phyloP scores from a whole-genome alignment of 2,888 invertebrate genomes.

The Cerceris rybyensis region DNA sequence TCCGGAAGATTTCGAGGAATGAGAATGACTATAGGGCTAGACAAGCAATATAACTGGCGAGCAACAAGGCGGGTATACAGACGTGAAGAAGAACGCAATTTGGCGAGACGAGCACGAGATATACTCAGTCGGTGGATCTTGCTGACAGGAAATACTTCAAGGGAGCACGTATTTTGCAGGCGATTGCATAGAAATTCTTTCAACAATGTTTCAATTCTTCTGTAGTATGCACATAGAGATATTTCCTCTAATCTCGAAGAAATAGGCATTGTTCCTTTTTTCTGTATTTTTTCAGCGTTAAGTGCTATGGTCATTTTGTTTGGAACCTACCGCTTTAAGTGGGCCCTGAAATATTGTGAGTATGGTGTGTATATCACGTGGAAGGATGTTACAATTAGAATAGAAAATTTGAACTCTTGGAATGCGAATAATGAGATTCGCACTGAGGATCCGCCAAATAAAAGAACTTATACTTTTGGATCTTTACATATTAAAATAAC shows the following conservation, averaged over 20 bases:
- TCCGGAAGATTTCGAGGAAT: constrained; percentile 22
- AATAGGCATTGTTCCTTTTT: not conserved
- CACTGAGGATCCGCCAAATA: too few relatives aligned
- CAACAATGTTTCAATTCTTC: constrained; percentile 33
- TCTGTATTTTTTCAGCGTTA: too few relatives aligned
- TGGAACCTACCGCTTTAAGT: too few relatives aligned
- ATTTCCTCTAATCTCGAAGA: not conserved
- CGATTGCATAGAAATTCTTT: constrained; percentile 33
- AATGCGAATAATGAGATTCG: too few relatives aligned
- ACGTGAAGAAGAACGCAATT: constrained; percentile 42
- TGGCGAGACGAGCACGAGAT: constrained; percentile 34
- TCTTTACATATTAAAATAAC: too few relatives aligned
- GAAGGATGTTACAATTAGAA: too few relatives aligned
- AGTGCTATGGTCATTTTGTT: too few relatives aligned
- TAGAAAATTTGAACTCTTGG: too few relatives aligned
- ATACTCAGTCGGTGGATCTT: constrained; percentile 4
- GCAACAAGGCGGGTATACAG: constrained; percentile 23
- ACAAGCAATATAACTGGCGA: constrained; percentile 44
- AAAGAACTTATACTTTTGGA: too few relatives aligned
- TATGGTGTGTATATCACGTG: too few relatives aligned
- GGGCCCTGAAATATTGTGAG: too few relatives aligned
- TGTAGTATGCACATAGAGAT: constrained; percentile 1
- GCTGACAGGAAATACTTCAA: constrained; percentile 41
- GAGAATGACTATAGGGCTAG: constrained; percentile 24
- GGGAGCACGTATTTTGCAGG: not conserved